These are phyloP conservation scores for Pseudochaenichthys georgianus DNA, from an alignment of 2,797 vertebrate species.

Conservation along the genomic window DNA sequence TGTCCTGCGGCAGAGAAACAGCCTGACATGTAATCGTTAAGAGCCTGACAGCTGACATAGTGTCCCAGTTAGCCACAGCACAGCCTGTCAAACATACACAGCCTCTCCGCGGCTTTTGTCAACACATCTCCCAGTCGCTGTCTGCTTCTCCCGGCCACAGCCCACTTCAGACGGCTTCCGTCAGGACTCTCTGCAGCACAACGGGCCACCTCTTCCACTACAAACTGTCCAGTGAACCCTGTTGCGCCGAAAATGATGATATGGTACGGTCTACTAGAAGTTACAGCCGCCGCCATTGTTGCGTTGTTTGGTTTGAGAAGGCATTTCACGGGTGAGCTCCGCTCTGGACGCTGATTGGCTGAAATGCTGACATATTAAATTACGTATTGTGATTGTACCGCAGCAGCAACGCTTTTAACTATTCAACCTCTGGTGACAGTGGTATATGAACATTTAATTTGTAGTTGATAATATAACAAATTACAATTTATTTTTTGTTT, in stretches of 20 bases:
- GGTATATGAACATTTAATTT: background rate
- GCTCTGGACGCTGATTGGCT: slow-evolving; percentile 34
- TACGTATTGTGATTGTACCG: background rate
- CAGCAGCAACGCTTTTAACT: background rate
- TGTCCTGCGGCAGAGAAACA: background rate
- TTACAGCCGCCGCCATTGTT: slow-evolving; percentile 77
- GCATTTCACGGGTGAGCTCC: slow-evolving; percentile 1
- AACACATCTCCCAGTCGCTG: slow-evolving; percentile 85
- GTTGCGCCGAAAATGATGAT: slow-evolving; percentile 89
- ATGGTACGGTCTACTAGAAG: slow-evolving; percentile 71
- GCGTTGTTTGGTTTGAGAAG: background rate
- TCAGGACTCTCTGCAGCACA: slow-evolving; percentile 64
- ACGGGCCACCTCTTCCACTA: slow-evolving; percentile 87
- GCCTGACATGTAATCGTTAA: background rate
- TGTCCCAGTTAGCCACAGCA: background rate
- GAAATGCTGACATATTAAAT: too few species aligned
- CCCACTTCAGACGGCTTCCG: slow-evolving; percentile 82
- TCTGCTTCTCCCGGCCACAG: slow-evolving; percentile 87
- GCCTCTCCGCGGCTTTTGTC: slow-evolving; percentile 76
- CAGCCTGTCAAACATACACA: slow-evolving; percentile 78
- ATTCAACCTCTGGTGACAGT: background rate
- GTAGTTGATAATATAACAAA: background rate
- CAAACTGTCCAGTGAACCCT: slow-evolving; percentile 90
- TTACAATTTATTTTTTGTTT: background rate
- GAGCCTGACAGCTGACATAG: too few species aligned